Evolutionary conservation across 2,888 invertebrate genomes (phyloP), one percentile per base, ranked within the genome.

Genomic region (Caenorhabditis imperialis): DNA sequence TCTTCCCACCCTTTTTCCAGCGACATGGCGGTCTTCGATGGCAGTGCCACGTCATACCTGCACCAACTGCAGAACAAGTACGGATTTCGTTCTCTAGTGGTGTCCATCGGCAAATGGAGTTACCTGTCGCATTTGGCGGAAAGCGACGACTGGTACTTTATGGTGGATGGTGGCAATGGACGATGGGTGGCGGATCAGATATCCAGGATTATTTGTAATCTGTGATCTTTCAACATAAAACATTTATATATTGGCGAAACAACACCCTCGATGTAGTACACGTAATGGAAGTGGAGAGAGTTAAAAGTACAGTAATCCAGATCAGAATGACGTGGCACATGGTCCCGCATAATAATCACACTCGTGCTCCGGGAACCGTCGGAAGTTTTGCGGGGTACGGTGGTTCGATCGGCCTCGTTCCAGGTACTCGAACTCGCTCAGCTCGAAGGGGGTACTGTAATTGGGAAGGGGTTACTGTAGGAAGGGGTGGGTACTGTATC

Each of bases 261-360:
- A n/a, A n/a, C n/a, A n/a, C n/a, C n/a, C n/a, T n/a, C n/a, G n/a
- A n/a, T n/a, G n/a, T 6, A 3, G n/a, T n/a, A n/a, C n/a, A n/a
- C n/a, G n/a, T n/a, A n/a, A n/a, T n/a, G n/a, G n/a, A n/a, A n/a
- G n/a, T n/a, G n/a, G n/a, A n/a, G n/a, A n/a, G n/a, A n/a, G n/a
- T n/a, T n/a, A n/a, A n/a, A n/a, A n/a, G n/a, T n/a, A n/a, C n/a
- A n/a, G n/a, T 30, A 30, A 30, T 30, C 30, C 30, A 30, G 8
- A 7, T 57, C 35, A 73, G 35, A 73, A 73, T n/a, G 73, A 65
- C 16, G 73, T 73, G 6, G 73, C 58, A 44, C 73, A 73, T 3
- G 73, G 73, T 48, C 73, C 73, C 2, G 73, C 73, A 44, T 73
- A 73, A 60, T 73, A 73, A 25, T 73, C 73, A 42, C 65, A 73